A percentile compares a stretch with the other conserved stretches of the same genome.
These are phyloP conservation scores for Wiebesia pumilae DNA, from an alignment of 1,140 invertebrate species.

Conservation along the genomic window DNA sequence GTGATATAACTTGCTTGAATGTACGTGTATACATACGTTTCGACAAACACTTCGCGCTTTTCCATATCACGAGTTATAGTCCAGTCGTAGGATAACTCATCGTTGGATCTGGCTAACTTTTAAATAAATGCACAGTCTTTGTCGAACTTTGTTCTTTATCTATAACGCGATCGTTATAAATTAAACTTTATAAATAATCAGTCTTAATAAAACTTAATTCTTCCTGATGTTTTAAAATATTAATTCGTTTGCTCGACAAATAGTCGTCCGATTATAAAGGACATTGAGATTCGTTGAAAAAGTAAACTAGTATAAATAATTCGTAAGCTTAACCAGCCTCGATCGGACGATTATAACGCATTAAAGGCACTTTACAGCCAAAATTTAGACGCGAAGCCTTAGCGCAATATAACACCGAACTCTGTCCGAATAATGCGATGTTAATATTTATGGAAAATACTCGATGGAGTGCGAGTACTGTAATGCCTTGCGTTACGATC, in stretches of 20 bases:
- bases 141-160: no score
- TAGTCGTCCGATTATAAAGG: neutral
- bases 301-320: constrained; percentile 40
- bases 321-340: constrained; percentile 18
- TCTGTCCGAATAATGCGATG: constrained; percentile 55
- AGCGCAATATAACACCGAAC: constrained; percentile 18
- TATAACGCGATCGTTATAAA: no score
- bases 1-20: neutral
- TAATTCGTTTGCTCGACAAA: neutral
- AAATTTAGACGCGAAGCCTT: constrained; percentile 32
- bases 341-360: constrained; percentile 10
- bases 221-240: neutral
- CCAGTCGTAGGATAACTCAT: no score
- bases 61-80: no score
- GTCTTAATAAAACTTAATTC: neutral
- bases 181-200: no score
- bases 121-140: no score
- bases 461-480: constrained; percentile 21
- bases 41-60: no score
- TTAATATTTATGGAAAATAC: constrained; percentile 53
- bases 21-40: neutral
- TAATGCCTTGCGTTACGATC: constrained; percentile 53
- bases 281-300: neutral
- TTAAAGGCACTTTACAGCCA: neutral
- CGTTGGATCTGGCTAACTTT: no score